Conservation (phyloP, 2,888 invertebrate genomes). For the Pristionchus entomophagus region DNA sequence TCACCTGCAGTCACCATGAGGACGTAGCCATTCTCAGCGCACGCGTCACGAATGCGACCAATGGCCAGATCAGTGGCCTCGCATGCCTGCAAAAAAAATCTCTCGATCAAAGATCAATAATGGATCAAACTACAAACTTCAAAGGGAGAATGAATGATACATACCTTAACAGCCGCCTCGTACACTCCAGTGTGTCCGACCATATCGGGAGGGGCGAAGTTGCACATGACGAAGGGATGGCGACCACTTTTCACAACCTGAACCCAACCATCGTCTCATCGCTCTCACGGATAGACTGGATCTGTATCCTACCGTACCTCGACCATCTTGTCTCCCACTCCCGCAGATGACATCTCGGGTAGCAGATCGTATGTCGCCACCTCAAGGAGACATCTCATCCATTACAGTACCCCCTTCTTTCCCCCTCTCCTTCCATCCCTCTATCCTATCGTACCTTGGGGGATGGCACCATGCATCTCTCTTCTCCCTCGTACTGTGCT, state of each 20-base stretch:
- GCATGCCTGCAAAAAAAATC: constrained; percentile 53
- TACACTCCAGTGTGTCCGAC: constrained; percentile 78
- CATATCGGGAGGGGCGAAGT: constrained; percentile 79
- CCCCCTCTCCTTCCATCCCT: neutral
- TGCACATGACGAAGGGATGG: constrained; percentile 78
- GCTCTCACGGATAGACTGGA: neutral
- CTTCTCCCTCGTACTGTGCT: constrained; percentile 76
- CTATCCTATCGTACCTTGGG: constrained; percentile 73
- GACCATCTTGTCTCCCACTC: constrained; percentile 77
- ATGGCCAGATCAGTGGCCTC: constrained; percentile 76
- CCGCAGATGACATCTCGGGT: constrained; percentile 77
- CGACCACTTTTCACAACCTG: constrained; percentile 75
- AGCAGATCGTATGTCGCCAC: constrained; percentile 78
- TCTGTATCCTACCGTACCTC: constrained; percentile 67
- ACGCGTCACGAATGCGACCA: constrained; percentile 76
- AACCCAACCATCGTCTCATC: neutral
- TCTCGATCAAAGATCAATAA: no score
- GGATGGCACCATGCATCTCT: constrained; percentile 77
- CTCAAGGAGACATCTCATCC: constrained; percentile 44
- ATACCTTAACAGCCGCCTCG: constrained; percentile 76
- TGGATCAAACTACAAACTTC: no score
- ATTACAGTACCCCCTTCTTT: neutral
- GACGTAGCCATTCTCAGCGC: constrained; percentile 68
- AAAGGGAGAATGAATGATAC: no score
- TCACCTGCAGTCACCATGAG: constrained; percentile 68